Conservation (phyloP, 2,113 vertebrate species). For the Ptychochromis oligacanthus region DNA sequence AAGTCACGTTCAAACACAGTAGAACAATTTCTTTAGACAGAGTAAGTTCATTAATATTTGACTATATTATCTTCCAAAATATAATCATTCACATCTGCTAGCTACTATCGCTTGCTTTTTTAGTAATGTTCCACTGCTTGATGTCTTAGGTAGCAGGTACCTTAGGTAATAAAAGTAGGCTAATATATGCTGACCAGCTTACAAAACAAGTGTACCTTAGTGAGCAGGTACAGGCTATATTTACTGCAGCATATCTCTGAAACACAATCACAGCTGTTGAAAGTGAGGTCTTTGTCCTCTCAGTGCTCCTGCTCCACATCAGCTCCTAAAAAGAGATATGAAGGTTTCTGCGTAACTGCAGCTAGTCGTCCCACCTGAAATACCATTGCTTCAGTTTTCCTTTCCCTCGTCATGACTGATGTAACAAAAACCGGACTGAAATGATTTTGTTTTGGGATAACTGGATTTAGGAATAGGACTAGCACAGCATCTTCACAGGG, state of each 20-base stretch:
- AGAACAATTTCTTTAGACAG: no score
- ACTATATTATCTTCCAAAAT: no score
- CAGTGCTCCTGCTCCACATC: no score
- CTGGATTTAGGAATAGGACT: background rate
- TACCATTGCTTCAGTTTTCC: background rate
- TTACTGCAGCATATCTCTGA: no score
- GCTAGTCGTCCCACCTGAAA: background rate
- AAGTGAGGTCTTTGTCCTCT: no score
- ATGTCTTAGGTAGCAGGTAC: rapidly evolving
- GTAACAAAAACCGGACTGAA: background rate
- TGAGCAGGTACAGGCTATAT: background rate
- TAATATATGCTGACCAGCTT: background rate
- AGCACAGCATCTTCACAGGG: background rate
- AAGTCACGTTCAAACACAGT: no score
- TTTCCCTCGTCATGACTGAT: rapidly evolving
- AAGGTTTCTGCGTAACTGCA: no score
- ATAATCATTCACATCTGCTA: no score
- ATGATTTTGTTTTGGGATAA: background rate
- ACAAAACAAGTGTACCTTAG: background rate
- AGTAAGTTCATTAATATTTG: no score
- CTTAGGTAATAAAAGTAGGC: background rate
- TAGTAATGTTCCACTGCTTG: background rate
- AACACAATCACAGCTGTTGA: background rate
- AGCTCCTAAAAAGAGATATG: no score
- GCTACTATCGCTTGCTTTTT: no score